Base-by-base conservation (phyloP, 2,113 vertebrate species). In the Merops nubicus region DNA sequence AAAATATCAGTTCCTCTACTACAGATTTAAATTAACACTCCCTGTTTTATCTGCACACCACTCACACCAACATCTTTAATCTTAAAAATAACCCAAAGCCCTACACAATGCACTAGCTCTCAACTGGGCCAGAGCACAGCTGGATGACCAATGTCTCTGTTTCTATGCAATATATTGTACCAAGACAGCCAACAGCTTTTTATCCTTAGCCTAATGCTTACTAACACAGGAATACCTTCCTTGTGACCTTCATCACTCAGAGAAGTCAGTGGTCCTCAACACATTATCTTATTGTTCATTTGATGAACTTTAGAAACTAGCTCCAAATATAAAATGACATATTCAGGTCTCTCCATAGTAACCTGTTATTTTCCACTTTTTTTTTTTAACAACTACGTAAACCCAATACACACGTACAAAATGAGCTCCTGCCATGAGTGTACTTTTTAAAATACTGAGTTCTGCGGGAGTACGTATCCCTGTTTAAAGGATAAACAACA, bases 151-250 rank as follows among this genome's bases (percentile, higher is more conserved):
- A 23, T 34, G 18, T 19, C 18, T 38, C 26, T 9, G 8, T 34
- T 43, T 43, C 47, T 60, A 38, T 36, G 65, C 33, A 8, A 31
- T 28, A 3, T 6, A 15, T 4, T 29, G 15, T n/a, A 42, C 0
- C 3, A 16, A 26, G 16, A 23, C 18, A 48, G n/a, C 12, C 2
- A 0, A 26, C 4, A 65, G 45, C 26, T 9, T 11, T 25, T 72
- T 56, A 45, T 36, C 45, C 34, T 26, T 18, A 43, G 31, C 33
- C 33, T 60, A 42, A 12, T 3, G 14, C 65, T 47, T 34, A 31
- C 23, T 17, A 8, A 78, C 28, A 42, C 73, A 21, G 31, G 48
- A 51, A 22, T 2, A 59, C 21, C 47, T 36, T 38, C 47, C 51
- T 22, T 22, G 8, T 29, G 64, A 43, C 34, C 60, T 6, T 23